Base-by-base conservation (phyloP, 2,888 invertebrate species). In the Drosophila siamana region DNA sequence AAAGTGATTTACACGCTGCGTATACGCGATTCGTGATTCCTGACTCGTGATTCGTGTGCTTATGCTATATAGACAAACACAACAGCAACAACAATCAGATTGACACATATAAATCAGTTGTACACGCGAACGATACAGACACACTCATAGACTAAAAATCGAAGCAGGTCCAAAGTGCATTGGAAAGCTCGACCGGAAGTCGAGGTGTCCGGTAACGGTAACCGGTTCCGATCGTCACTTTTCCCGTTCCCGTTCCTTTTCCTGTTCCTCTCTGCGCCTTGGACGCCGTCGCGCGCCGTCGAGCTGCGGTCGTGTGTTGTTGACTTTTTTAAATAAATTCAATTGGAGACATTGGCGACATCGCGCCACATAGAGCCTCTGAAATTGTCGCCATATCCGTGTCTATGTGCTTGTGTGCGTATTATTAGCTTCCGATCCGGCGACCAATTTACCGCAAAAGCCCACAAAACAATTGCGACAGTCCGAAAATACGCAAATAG, bases 161-260 rank as follows among this genome's bases (percentile, higher is more conserved):
- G 47, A 68, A 56, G 69, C 75, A 68, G 78, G 69, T 65, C 76
- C 71, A 72, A 79, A 85, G 78, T 89, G 80, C 90, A 89, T 90
- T 85, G 82, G 82, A 86, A 90, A 91, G 89, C 91, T 90, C 86
- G 78, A 63, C 88, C 92, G 92, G 92, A 92, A 92, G 92, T 90
- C 88, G 91, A 92, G 92, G 92, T 92, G 92, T 92, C 92, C 92
- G 92, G 92, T 92, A 92, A 92, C 92, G 92, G 92, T 92, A 92
- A 92, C 92, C 92, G 92, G 92, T 92, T 92, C 92, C 92, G 92
- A 92, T 92, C 92, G 91, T 92, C 92, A 92, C 91, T 92, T 92
- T 92, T 92, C 92, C 92, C 91, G 90, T 92, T 92, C 92, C 92
- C 91, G 28, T 33, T 92, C 92, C 92, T 90, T 89, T 92, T 92